Evolutionary conservation across 2,113 vertebrate genomes (phyloP).

Genomic region (Entomyzon cyanotis): DNA sequence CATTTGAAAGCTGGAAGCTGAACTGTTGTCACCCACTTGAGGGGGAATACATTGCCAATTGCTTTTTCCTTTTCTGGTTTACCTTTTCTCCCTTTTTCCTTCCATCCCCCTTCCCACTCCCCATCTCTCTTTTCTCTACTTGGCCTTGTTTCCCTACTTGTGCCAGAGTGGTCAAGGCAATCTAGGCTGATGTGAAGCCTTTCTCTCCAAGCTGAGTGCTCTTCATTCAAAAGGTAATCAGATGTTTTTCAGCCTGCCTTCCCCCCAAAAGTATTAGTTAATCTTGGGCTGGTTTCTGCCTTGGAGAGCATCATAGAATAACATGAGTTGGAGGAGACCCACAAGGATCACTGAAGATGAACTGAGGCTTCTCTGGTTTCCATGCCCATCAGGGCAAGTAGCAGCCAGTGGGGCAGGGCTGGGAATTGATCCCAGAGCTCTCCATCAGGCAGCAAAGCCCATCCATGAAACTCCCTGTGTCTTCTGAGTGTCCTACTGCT

Average conservation of each 20-base stretch:
- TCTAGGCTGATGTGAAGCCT: background rate
- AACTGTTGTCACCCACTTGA: background rate
- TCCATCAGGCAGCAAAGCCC: background rate
- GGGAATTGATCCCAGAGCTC: background rate
- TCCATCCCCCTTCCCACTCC: accelerated
- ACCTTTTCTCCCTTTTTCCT: background rate
- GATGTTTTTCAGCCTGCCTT: background rate
- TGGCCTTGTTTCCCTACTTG: background rate
- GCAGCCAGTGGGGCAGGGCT: background rate
- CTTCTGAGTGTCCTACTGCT: background rate
- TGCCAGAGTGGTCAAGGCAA: background rate
- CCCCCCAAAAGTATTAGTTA: background rate
- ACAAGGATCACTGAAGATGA: accelerated
- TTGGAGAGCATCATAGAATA: background rate
- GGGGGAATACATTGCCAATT: background rate
- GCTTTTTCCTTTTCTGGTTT: background rate
- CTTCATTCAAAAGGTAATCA: background rate
- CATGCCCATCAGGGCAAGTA: background rate
- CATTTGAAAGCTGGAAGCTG: background rate
- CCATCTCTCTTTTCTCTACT: background rate
- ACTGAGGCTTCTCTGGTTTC: background rate
- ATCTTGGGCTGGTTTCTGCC: background rate
- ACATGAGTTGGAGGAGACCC: background rate
- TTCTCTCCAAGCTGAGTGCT: background rate
- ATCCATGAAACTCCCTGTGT: background rate